Conservation (phyloP, 2,113 vertebrate genomes). For the Sorex araneus region DNA sequence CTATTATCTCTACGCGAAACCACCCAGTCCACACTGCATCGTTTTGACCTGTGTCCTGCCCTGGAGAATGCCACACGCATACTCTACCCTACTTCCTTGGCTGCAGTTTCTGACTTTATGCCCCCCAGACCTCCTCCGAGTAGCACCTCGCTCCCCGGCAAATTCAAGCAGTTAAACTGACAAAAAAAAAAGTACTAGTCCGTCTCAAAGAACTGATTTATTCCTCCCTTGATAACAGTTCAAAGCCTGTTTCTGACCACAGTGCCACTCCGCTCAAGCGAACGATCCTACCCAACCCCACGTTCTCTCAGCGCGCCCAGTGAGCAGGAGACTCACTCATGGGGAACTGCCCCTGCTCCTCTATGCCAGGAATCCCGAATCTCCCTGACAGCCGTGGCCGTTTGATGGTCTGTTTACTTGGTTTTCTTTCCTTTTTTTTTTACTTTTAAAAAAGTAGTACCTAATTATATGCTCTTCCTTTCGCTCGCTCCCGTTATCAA, state of each 20-base stretch:
- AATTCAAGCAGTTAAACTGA: neutral
- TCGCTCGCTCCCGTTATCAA: neutral
- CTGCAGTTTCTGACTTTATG: neutral
- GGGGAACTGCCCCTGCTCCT: neutral
- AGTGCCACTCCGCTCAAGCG: neutral
- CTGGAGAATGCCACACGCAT: neutral
- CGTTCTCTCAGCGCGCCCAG: neutral
- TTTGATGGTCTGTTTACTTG: too few species aligned
- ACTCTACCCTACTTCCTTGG: neutral
- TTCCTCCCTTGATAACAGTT: neutral
- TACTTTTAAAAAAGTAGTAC: neutral
- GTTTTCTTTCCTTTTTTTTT: too few species aligned
- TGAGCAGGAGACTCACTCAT: neutral
- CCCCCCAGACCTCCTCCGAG: neutral
- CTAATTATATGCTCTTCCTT: neutral
- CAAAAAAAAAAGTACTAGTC: neutral
- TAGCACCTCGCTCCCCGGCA: neutral
- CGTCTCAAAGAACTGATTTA: neutral
- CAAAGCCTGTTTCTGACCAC: neutral
- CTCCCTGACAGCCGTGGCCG: neutral
- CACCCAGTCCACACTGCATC: neutral
- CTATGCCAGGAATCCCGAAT: neutral
- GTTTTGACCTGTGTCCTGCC: neutral
- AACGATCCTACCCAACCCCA: neutral
- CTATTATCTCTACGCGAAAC: neutral